Evolutionary conservation across 2,797 vertebrate genomes (phyloP).

Genomic region (Aplochiton taeniatus): DNA sequence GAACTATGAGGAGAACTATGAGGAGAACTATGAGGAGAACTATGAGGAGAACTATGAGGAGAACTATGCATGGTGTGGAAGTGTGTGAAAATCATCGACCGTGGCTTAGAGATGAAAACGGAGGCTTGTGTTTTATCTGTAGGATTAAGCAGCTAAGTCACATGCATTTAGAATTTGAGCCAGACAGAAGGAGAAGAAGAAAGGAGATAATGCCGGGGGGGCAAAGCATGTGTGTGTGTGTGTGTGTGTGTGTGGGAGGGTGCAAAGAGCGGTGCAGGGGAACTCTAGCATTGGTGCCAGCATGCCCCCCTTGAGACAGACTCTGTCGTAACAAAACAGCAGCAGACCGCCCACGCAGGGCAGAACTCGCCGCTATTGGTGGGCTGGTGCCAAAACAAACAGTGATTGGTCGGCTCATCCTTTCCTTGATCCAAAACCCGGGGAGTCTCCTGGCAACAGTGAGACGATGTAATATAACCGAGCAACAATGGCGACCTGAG

Average conservation of each 20-base stretch:
- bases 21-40: too few species aligned
- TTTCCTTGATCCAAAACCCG: constrained; percentile 57
- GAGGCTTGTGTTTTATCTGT: too few species aligned
- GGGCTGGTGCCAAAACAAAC: constrained; percentile 53
- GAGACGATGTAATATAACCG: constrained; percentile 41
- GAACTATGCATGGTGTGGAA: too few species aligned
- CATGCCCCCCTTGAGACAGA: constrained; percentile 31
- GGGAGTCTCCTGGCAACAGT: constrained; percentile 72
- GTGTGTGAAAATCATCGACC: too few species aligned
- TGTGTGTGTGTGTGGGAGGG: constrained; percentile 7
- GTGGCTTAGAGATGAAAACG: too few species aligned
- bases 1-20: too few species aligned
- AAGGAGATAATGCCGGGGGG: background rate
- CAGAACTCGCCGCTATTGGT: constrained; percentile 55
- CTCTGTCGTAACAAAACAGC: constrained; percentile 38
- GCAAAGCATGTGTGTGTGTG: background rate
- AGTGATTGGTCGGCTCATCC: constrained; percentile 53
- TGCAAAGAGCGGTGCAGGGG: constrained; percentile 24
- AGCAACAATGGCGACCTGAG: background rate
- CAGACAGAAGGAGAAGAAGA: too few species aligned
- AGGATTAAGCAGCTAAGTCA: too few species aligned
- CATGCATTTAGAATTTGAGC: too few species aligned
- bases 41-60: too few species aligned
- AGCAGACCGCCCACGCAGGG: constrained; percentile 61
- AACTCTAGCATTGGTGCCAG: constrained; percentile 20